These are phyloP conservation scores for Ellobium chinense DNA, from an alignment of 2,888 invertebrate genomes.

Conservation along the genomic window DNA sequence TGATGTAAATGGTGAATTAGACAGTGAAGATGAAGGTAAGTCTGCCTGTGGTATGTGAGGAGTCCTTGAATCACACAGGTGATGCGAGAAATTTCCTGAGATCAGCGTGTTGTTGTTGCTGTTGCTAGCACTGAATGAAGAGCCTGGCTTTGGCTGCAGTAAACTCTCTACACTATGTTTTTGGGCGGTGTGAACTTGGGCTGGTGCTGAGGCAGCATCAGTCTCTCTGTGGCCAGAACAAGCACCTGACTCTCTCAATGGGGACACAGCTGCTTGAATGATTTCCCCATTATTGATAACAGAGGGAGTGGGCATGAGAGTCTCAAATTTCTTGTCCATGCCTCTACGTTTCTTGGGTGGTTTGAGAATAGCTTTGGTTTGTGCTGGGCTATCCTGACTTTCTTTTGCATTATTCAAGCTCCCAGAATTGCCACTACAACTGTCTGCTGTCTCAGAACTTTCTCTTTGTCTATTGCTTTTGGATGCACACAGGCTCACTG, in stretches of 20 bases:
- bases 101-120: conserved; percentile 10
- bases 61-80: conserved; percentile 5
- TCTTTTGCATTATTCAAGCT: neutral
- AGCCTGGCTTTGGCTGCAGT: conserved; percentile 9
- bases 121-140: conserved; percentile 1
- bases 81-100: conserved; percentile 23
- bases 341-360: conserved; percentile 51
- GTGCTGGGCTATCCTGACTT: neutral
- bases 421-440: neutral
- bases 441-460: neutral
- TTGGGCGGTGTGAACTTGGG: neutral
- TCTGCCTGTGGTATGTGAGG: neutral
- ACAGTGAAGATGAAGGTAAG: neutral
- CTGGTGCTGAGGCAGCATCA: neutral
- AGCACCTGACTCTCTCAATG: neutral
- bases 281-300: conserved; percentile 15
- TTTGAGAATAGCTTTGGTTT: conserved; percentile 39
- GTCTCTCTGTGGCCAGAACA: neutral
- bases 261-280: neutral
- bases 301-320: neutral
- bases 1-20: neutral
- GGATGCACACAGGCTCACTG: neutral
- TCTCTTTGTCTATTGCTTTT: neutral
- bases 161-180: conserved; percentile 39
- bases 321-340: conserved; percentile 44